Base-by-base conservation (phyloP, 2,113 vertebrate genomes). In the Baryphthengus martii region DNA sequence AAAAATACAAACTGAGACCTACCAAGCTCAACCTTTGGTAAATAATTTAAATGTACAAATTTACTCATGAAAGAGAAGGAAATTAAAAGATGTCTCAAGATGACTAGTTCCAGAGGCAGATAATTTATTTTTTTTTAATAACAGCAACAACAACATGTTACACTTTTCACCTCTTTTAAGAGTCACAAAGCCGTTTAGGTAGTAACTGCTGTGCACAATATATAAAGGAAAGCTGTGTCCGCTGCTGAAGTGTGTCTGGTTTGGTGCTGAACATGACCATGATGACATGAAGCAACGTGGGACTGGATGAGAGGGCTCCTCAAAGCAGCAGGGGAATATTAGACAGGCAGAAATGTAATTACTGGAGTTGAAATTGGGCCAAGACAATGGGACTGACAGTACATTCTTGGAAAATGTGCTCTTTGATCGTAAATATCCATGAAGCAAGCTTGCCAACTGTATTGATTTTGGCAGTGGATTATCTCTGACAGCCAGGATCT, bases 391-490 rank as follows among this genome's bases (percentile, higher is more conserved):
- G 35, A 66, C 50, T 88, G 35, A 63, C 85, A 80, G 47, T 55
- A 40, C 68, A 17, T 95, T 93, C 91, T 83, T 92, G 85, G 88
- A 93, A 95, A 94, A 90, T 61, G 62, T 72, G 53, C 58, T 90
- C 87, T 93, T 87, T 87, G 91, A 91, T 91, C 17, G 0, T 90
- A 95, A 96, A 91, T 96, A 93, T 91, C 93, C 84, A 58, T 94
- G 89, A 83, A 88, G 81, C 42, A 26, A 59, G 88, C 86, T 72
- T 95, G 91, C 91, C 89, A 95, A 52, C 25, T 1, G 9, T 93
- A 94, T 93, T 90, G 95, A 94, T 96, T 96, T 83, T 95, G 96
- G 93, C 86, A 92, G 86, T 94, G 93, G 80, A 75, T 95, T 87
- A 68, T 93, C 91, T 67, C 84, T 78, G 86, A 84, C 73, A 92